A percentile compares a stretch with the other conserved stretches of the same genome.
Conservation (phyloP, 64 coral and sea anemone genomes). For the Pachyseris speciosa region DNA sequence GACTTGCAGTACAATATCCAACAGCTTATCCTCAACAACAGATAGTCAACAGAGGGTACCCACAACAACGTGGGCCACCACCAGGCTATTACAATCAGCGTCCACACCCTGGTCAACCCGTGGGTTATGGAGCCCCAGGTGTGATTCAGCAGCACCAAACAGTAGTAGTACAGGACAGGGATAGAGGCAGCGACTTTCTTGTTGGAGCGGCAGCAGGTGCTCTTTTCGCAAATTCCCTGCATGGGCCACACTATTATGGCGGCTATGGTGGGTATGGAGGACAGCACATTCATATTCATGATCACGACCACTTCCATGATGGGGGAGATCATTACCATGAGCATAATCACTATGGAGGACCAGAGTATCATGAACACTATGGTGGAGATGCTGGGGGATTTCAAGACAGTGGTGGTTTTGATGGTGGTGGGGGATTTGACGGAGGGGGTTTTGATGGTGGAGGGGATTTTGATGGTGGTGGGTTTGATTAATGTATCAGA, state of each 20-base stretch:
- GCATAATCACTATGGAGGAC: slow-evolving; percentile 39
- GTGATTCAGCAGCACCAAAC: slow-evolving; percentile 51
- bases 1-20: slow-evolving; percentile 6
- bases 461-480: slow-evolving; percentile 28
- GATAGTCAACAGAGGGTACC: background rate
- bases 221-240: slow-evolving; percentile 61
- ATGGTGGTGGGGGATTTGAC: slow-evolving; percentile 17
- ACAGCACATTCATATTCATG: slow-evolving; percentile 33
- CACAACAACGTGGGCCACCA: slow-evolving; percentile 36
- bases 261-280: slow-evolving; percentile 7
- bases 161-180: slow-evolving; percentile 63
- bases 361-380: slow-evolving; percentile 43
- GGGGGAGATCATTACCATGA: slow-evolving; percentile 46
- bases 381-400: slow-evolving; percentile 27
- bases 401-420: slow-evolving; percentile 12
- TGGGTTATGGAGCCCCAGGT: slow-evolving; percentile 8
- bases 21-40: slow-evolving; percentile 28
- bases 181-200: slow-evolving; percentile 40
- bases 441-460: slow-evolving; percentile 13
- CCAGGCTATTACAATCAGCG: slow-evolving; percentile 39
- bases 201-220: slow-evolving; percentile 73
- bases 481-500: background rate
- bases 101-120: background rate
- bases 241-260: slow-evolving; percentile 50
- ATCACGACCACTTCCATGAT: slow-evolving; percentile 63